phyloP scores from a whole-genome alignment of 2,113 vertebrate genomes.

The Melanerpes formicivorus region DNA sequence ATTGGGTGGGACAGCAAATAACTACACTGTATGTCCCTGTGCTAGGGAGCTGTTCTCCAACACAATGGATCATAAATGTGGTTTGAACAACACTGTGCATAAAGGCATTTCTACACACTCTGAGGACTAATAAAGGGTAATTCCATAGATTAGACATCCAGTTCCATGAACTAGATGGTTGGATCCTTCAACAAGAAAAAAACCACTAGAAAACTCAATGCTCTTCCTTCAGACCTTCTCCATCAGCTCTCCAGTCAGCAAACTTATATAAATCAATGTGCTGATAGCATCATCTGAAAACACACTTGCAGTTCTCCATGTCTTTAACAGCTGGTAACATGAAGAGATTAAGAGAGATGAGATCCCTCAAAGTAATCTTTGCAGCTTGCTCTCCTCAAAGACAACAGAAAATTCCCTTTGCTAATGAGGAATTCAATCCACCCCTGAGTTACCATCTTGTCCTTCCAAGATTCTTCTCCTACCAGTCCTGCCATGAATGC shows the following conservation, averaged over 20 bases:
- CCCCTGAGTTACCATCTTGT: background rate
- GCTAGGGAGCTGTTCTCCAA: background rate
- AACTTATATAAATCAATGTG: slow-evolving; percentile 32
- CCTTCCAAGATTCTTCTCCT: background rate
- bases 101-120: background rate
- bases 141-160: background rate
- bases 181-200: background rate
- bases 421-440: background rate
- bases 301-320: background rate
- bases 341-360: background rate
- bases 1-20: background rate
- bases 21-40: background rate
- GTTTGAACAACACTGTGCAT: background rate
- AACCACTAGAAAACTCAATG: background rate
- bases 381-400: background rate
- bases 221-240: background rate
- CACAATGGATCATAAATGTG: background rate
- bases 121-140: background rate
- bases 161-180: background rate
- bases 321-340: slow-evolving; percentile 28
- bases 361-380: slow-evolving; percentile 3
- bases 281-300: background rate
- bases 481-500: too few species aligned
- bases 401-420: background rate
- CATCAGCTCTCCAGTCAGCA: slow-evolving; percentile 2